A percentile compares a stretch with the other conserved stretches of the same genome.
Evolutionary conservation across 2,888 invertebrate species (phyloP).

Genomic region (Nomada ruficornis): DNA sequence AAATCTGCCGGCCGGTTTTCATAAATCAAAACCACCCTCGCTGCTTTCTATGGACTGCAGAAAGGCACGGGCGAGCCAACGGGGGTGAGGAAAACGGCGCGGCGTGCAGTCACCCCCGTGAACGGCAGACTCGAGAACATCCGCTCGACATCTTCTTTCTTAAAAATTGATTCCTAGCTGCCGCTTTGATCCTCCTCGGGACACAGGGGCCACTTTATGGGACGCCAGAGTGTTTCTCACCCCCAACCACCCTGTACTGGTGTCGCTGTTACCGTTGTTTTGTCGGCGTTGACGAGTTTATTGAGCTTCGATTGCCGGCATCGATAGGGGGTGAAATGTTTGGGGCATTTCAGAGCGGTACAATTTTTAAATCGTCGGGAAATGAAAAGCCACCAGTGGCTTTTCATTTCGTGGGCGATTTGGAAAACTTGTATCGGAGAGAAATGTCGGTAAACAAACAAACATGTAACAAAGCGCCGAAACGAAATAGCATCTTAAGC

Average conservation of each 20-base stretch:
- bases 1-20: slow-evolving; percentile 82
- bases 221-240: slow-evolving; percentile 33
- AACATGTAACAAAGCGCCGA: too few relatives aligned
- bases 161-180: slow-evolving; percentile 80
- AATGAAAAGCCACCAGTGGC: too few relatives aligned
- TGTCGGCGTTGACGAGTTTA: slow-evolving; percentile 14
- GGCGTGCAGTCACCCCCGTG: slow-evolving; percentile 53
- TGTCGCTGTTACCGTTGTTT: slow-evolving; percentile 21
- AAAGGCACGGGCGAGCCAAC: slow-evolving; percentile 50
- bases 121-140: slow-evolving; percentile 76
- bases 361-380: neutral
- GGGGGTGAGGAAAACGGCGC: slow-evolving; percentile 33
- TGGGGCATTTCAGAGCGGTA: neutral
- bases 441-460: too few relatives aligned
- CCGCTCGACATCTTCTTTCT: slow-evolving; percentile 81
- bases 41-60: slow-evolving; percentile 47
- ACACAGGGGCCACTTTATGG: slow-evolving; percentile 27
- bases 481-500: too few relatives aligned
- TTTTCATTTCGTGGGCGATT: too few relatives aligned
- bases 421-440: too few relatives aligned
- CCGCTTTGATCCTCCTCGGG: slow-evolving; percentile 65
- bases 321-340: neutral
- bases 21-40: slow-evolving; percentile 83
- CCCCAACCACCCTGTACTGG: neutral
- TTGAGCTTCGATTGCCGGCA: slow-evolving; percentile 8